Evolutionary conservation across 2,888 invertebrate species (phyloP).

Genomic region (Drosophila cracens): DNA sequence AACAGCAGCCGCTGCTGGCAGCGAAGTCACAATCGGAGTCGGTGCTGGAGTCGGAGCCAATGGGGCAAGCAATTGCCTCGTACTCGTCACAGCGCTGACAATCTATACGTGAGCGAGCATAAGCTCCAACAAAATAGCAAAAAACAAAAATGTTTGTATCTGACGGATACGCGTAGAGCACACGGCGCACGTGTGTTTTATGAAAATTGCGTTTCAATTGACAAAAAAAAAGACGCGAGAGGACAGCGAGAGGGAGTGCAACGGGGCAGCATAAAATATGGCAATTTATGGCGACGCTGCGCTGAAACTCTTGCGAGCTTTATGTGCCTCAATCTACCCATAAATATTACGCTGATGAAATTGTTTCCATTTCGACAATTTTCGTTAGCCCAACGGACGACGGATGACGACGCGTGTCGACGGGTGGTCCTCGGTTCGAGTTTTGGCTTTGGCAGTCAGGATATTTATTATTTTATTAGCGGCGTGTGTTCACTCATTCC

Average conservation of each 20-base stretch:
- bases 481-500: constrained; percentile 65
- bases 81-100: constrained; percentile 51
- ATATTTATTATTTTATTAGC: constrained; percentile 82
- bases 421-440: constrained; percentile 35
- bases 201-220: constrained; percentile 81
- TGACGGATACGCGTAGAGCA: constrained; percentile 48
- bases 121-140: constrained; percentile 45
- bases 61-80: constrained; percentile 5
- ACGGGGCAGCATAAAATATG: constrained; percentile 75
- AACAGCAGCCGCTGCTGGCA: constrained; percentile 21
- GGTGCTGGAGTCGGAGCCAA: background rate
- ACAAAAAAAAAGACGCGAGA: constrained; percentile 44
- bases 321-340: constrained; percentile 48
- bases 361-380: constrained; percentile 80
- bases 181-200: constrained; percentile 70
- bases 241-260: constrained; percentile 16
- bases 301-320: constrained; percentile 63
- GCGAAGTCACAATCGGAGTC: constrained; percentile 3
- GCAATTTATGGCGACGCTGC: constrained; percentile 65
- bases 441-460: constrained; percentile 52
- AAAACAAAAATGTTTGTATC: constrained; percentile 46
- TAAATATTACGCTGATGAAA: constrained; percentile 69
- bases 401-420: constrained; percentile 37
- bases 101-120: constrained; percentile 41
- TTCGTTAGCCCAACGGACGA: constrained; percentile 31